phyloP scores from a whole-genome alignment of 2,797 vertebrate species.

The Argentina silus region DNA sequence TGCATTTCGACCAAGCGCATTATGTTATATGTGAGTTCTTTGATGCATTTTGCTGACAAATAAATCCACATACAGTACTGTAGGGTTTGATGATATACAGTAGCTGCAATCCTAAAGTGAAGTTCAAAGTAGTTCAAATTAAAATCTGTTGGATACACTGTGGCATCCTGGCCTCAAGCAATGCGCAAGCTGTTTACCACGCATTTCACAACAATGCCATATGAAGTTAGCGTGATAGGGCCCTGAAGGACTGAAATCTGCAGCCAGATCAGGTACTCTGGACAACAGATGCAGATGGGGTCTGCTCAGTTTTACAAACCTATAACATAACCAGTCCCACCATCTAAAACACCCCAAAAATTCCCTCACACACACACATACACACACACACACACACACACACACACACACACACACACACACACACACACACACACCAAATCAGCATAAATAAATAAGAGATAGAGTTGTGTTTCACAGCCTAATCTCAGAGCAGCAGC shows the following conservation, averaged over 20 bases:
- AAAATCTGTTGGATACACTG: constrained; percentile 11
- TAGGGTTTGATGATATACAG: no score
- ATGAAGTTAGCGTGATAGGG: constrained; percentile 41
- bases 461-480: constrained; percentile 66
- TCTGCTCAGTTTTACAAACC: constrained; percentile 10
- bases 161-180: constrained; percentile 27
- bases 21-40: no score
- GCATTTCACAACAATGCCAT: constrained; percentile 37
- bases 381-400: constrained; percentile 29
- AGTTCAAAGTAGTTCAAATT: constrained; percentile 4
- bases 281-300: constrained; percentile 27
- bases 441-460: constrained; percentile 69
- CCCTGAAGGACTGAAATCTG: constrained; percentile 22
- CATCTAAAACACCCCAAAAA: constrained; percentile 6
- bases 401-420: constrained; percentile 30
- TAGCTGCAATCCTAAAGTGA: not conserved
- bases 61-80: no score
- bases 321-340: constrained; percentile 1
- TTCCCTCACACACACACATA: constrained; percentile 31
- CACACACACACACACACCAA: constrained; percentile 45
- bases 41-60: no score
- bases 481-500: constrained; percentile 64
- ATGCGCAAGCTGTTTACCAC: constrained; percentile 42
- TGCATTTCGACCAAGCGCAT: no score
- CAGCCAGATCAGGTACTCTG: constrained; percentile 22